phyloP scores from a whole-genome alignment of 1,140 invertebrate species.

The Thaumetopoea pityocampa region DNA sequence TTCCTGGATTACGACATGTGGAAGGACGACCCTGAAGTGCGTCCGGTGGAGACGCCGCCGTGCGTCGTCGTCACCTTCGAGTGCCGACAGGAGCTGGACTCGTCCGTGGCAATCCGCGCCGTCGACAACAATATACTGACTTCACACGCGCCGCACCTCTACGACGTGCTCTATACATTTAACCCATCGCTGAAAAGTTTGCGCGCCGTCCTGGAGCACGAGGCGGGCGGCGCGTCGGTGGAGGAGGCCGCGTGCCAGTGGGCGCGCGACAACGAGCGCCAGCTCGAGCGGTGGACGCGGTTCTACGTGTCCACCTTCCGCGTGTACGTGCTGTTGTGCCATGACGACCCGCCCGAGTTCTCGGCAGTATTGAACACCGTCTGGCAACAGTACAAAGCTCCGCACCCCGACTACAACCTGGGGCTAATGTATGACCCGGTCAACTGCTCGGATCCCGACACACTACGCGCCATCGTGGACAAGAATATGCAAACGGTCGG shows the following conservation, averaged over 20 bases:
- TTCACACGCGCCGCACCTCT: background rate
- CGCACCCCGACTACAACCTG: background rate
- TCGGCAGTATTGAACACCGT: too few relatives aligned
- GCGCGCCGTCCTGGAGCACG: background rate
- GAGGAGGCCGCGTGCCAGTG: constrained; percentile 4
- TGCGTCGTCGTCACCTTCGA: background rate
- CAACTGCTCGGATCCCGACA: background rate
- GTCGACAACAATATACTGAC: background rate
- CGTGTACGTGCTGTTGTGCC: background rate
- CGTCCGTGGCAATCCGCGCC: background rate
- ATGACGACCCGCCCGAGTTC: background rate
- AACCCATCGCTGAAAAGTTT: background rate
- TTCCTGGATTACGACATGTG: constrained; percentile 11
- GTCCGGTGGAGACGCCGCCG: background rate
- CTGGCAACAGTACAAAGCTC: background rate
- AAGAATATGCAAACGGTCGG: background rate
- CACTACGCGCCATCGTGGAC: background rate
- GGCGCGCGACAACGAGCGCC: background rate
- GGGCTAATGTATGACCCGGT: background rate
- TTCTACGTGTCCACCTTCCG: background rate
- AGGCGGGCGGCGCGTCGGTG: background rate
- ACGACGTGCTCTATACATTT: background rate
- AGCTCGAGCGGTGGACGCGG: too few relatives aligned
- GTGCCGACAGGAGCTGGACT: background rate
- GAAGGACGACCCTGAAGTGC: background rate